Conservation (phyloP, 2,797 vertebrate species). For the Kryptolebias ocellatus region DNA sequence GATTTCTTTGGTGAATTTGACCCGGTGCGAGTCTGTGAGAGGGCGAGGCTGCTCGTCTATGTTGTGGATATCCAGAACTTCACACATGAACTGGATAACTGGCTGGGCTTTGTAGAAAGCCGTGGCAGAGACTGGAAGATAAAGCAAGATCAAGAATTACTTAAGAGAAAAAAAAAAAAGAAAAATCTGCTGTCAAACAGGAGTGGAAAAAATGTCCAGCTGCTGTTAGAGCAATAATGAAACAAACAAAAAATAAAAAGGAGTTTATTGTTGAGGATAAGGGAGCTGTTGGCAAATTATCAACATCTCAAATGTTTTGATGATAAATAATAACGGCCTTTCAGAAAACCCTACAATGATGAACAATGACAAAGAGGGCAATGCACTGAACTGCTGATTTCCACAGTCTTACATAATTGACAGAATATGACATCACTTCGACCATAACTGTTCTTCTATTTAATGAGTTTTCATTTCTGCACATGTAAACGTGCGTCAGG, state of each 20-base stretch:
- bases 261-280: too few species aligned
- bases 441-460: not conserved
- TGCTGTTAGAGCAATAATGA: too few species aligned
- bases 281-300: too few species aligned
- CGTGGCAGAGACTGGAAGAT: slow-evolving; percentile 92
- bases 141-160: slow-evolving; percentile 23
- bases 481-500: slow-evolving; percentile 15
- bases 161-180: not conserved
- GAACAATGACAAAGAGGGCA: too few species aligned
- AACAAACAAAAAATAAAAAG: too few species aligned
- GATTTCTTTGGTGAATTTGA: slow-evolving; percentile 99
- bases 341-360: too few species aligned
- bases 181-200: not conserved
- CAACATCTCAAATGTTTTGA: too few species aligned
- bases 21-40: slow-evolving; percentile 97
- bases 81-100: slow-evolving; percentile 99
- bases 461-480: slow-evolving; percentile 19
- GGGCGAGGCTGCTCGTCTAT: slow-evolving; percentile 98
- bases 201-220: too few species aligned
- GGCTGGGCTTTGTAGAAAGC: slow-evolving; percentile 99
- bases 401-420: too few species aligned
- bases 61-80: slow-evolving; percentile 99
- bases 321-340: too few species aligned
- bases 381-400: too few species aligned
- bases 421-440: slow-evolving; percentile 9